Conservation (phyloP, 2,113 vertebrate species). For the Athene cunicularia region DNA sequence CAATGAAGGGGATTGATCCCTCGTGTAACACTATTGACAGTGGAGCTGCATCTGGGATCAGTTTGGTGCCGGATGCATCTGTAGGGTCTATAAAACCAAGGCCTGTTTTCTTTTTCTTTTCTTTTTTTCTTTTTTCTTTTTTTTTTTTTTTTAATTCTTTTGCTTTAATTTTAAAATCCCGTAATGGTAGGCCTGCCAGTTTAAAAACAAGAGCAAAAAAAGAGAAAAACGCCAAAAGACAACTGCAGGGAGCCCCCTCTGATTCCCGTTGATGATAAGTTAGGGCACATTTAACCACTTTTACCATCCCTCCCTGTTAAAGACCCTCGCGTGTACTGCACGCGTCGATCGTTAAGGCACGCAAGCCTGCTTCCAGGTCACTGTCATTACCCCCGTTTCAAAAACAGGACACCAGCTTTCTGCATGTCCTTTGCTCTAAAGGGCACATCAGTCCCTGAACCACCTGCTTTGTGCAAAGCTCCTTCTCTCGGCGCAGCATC, state of each 20-base stretch:
- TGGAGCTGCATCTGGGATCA: slow-evolving; percentile 47
- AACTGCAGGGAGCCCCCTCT: not conserved
- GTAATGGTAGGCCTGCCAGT: not conserved
- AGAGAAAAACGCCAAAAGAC: not conserved
- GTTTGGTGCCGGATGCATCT: slow-evolving; percentile 47
- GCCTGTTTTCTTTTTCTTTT: not conserved
- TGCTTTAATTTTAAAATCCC: not conserved
- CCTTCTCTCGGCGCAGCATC: accelerated
- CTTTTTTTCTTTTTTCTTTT: not conserved
- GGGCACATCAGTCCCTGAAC: not conserved
- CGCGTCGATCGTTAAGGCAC: not conserved
- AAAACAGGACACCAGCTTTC: not conserved
- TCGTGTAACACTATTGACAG: slow-evolving; percentile 53
- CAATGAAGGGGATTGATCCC: slow-evolving; percentile 67
- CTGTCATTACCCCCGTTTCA: not conserved
- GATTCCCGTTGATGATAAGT: not conserved
- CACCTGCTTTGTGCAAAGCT: not conserved
- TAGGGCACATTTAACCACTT: not conserved
- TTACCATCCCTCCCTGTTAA: not conserved
- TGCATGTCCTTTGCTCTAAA: not conserved
- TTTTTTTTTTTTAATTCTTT: not conserved
- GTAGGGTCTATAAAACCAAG: slow-evolving; percentile 48
- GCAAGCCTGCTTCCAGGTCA: not conserved
- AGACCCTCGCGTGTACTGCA: not conserved
- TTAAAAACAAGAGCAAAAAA: not conserved